Evolutionary conservation across 2,888 invertebrate genomes (phyloP).

Genomic region (Ditula angustiorana): DNA sequence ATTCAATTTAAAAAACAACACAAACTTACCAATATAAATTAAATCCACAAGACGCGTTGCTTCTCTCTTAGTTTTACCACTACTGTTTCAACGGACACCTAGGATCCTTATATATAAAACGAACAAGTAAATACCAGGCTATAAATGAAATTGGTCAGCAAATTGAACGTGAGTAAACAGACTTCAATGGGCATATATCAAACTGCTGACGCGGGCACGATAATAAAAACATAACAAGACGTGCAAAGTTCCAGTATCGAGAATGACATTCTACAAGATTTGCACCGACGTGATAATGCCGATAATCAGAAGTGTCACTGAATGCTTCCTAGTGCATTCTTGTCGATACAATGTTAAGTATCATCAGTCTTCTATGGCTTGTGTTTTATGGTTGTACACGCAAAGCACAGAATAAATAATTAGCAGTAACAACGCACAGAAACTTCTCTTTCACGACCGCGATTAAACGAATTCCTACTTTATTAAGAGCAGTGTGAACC

Average conservation of each 20-base stretch:
- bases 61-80: conserved; percentile 47
- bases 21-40: too few relatives aligned
- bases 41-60: conserved; percentile 24
- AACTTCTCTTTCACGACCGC: too few relatives aligned
- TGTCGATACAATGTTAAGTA: too few relatives aligned
- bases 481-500: too few relatives aligned
- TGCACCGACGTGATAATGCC: conserved; percentile 47
- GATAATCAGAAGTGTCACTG: conserved; percentile 43
- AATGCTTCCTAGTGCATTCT: conserved; percentile 13
- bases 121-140: conserved; percentile 55
- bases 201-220: conserved; percentile 55
- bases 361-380: too few relatives aligned
- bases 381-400: too few relatives aligned
- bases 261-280: conserved; percentile 43
- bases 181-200: conserved; percentile 36
- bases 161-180: conserved; percentile 42
- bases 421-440: too few relatives aligned
- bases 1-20: too few relatives aligned
- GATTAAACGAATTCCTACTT: too few relatives aligned
- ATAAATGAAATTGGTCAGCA: conserved; percentile 46
- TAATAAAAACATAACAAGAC: conserved; percentile 47
- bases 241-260: conserved; percentile 53
- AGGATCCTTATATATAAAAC: conserved; percentile 68
- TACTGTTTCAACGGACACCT: conserved; percentile 56
- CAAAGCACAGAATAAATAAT: too few relatives aligned